phyloP scores from a whole-genome alignment of 2,113 vertebrate species.

The Thamnophis sirtalis region DNA sequence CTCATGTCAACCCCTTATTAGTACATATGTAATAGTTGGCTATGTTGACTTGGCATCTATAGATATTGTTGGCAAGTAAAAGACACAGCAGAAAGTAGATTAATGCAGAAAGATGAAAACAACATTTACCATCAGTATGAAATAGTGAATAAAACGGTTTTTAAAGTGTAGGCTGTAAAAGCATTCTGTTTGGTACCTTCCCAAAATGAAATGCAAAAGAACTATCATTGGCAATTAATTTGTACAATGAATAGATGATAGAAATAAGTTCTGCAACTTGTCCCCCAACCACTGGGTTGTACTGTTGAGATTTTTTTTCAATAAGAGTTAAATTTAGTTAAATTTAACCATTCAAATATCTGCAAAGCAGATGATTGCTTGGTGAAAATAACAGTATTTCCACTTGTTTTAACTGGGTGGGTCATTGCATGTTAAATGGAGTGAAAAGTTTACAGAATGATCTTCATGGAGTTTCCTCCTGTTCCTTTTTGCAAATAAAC shows the following conservation, averaged over 20 bases:
- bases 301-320: background rate
- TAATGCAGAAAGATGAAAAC: background rate
- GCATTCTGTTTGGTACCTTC: background rate
- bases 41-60: background rate
- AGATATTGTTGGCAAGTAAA: background rate
- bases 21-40: background rate
- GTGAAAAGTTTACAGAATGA: background rate
- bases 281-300: background rate
- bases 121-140: background rate
- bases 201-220: conserved; percentile 5
- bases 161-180: background rate
- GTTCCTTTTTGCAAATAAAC: background rate
- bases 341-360: background rate
- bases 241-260: background rate
- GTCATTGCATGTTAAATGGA: background rate
- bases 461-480: background rate
- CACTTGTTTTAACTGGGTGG: background rate
- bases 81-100: background rate
- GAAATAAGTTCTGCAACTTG: background rate
- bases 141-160: background rate
- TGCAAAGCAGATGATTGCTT: background rate
- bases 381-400: background rate
- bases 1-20: background rate
- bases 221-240: conserved; percentile 12
- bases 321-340: background rate